These are phyloP conservation scores for Chalcis sispes DNA, from an alignment of 2,888 invertebrate species.

Conservation along the genomic window DNA sequence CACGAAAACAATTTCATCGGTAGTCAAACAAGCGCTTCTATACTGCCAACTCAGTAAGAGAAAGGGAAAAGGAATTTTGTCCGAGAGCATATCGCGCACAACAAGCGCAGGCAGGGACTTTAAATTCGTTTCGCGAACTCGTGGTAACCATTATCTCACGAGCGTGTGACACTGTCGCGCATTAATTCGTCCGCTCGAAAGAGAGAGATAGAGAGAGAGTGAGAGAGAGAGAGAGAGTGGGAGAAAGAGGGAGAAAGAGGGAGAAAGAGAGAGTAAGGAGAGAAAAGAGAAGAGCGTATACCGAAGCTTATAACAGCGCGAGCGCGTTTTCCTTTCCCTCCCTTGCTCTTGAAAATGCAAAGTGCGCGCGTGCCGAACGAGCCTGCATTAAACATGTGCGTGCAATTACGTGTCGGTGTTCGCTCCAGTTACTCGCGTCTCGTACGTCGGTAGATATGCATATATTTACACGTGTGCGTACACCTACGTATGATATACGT, in stretches of 20 bases:
- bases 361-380: constrained; percentile 40
- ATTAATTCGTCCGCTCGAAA: constrained; percentile 18
- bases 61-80: too few species aligned
- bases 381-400: constrained; percentile 43
- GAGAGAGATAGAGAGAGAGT: not conserved
- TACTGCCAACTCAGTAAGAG: too few species aligned
- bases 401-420: constrained; percentile 20
- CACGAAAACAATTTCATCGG: too few species aligned
- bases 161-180: not conserved
- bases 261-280: too few species aligned
- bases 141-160: constrained; percentile 17
- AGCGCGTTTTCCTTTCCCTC: too few species aligned
- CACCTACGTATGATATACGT: too few species aligned
- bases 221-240: too few species aligned
- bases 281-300: too few species aligned
- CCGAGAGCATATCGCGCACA: too few species aligned
- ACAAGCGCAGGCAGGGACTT: not conserved
- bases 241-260: too few species aligned
- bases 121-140: constrained; percentile 23
- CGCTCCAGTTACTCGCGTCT: constrained; percentile 39
- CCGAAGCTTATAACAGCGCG: too few species aligned
- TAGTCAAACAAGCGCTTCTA: too few species aligned
- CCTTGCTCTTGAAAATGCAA: constrained; percentile 11
- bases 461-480: not conserved
- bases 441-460: constrained; percentile 15